These are phyloP conservation scores for Habrosyne pyritoides DNA, from an alignment of 2,888 invertebrate species.

Conservation along the genomic window DNA sequence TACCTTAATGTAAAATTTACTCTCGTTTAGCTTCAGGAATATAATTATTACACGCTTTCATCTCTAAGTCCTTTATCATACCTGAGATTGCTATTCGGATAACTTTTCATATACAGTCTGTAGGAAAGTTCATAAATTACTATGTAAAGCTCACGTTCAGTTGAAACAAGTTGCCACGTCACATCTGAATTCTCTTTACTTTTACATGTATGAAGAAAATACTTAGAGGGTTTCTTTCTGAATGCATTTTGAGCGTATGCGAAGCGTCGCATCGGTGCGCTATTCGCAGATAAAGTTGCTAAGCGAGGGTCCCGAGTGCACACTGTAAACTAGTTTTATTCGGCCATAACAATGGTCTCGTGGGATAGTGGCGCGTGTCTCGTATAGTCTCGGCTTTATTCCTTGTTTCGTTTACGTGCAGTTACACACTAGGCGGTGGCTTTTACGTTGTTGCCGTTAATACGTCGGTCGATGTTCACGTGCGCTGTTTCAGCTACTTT, in stretches of 20 bases:
- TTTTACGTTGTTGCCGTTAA: constrained; percentile 44
- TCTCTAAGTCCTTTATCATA: not conserved
- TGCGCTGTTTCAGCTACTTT: constrained; percentile 22
- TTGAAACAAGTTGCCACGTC: constrained; percentile 29
- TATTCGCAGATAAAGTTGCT: constrained; percentile 57
- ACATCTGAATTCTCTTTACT: constrained; percentile 32
- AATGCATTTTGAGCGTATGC: constrained; percentile 43
- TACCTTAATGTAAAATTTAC: not conserved
- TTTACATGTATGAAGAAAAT: constrained; percentile 48
- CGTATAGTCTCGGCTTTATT: constrained; percentile 43
- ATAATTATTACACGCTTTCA: not conserved
- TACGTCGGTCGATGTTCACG: constrained; percentile 39
- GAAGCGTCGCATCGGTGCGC: constrained; percentile 25
- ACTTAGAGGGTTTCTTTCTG: constrained; percentile 35
- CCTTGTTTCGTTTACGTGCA: constrained; percentile 36
- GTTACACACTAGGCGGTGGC: constrained; percentile 33
- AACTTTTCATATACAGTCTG: not conserved
- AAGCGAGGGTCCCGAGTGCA: constrained; percentile 52
- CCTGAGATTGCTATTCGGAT: not conserved
- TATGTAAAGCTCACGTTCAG: constrained; percentile 13
- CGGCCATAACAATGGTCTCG: constrained; percentile 58
- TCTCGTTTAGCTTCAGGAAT: not conserved
- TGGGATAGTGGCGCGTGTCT: constrained; percentile 45
- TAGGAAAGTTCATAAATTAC: constrained; percentile 7
- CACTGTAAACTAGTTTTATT: constrained; percentile 68